phyloP scores from a whole-genome alignment of 2,113 vertebrate species.

The Oryzias curvinotus region DNA sequence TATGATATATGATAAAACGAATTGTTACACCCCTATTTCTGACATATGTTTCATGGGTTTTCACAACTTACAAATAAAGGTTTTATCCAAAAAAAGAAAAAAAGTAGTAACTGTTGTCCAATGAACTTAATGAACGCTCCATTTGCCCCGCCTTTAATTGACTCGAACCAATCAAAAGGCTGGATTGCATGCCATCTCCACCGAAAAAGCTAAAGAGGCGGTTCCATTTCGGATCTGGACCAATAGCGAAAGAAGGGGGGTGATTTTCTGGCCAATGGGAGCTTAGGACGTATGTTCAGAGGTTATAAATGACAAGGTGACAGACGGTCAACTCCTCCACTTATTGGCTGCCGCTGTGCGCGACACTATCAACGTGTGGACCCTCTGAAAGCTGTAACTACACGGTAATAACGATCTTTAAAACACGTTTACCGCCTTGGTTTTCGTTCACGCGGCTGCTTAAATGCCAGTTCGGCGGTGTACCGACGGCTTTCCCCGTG shows the following conservation, averaged over 20 bases:
- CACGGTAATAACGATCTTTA: slow-evolving; percentile 55
- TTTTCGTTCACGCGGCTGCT: accelerated
- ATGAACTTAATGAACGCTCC: too few species aligned
- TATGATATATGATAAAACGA: too few species aligned
- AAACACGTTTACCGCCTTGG: accelerated
- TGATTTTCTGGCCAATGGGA: slow-evolving; percentile 59
- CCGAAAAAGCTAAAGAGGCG: slow-evolving; percentile 4
- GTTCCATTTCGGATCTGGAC: not conserved
- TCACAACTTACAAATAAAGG: too few species aligned
- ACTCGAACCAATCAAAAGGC: slow-evolving; percentile 25
- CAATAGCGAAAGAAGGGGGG: slow-evolving; percentile 25
- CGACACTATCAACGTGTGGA: slow-evolving; percentile 30
- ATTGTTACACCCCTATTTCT: too few species aligned
- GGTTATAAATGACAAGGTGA: slow-evolving; percentile 81
- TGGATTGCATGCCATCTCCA: not conserved
- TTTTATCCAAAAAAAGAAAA: too few species aligned
- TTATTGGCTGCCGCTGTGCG: slow-evolving; percentile 57
- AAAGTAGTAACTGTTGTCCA: too few species aligned
- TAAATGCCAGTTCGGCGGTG: not conserved
- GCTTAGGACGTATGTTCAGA: slow-evolving; percentile 65
- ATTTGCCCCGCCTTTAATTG: too few species aligned
- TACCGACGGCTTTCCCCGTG: not conserved
- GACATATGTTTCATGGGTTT: too few species aligned
- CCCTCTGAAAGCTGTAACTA: slow-evolving; percentile 46
- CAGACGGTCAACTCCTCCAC: slow-evolving; percentile 17